Conservation (phyloP, 2,888 invertebrate species). For the Dione vanillae region DNA sequence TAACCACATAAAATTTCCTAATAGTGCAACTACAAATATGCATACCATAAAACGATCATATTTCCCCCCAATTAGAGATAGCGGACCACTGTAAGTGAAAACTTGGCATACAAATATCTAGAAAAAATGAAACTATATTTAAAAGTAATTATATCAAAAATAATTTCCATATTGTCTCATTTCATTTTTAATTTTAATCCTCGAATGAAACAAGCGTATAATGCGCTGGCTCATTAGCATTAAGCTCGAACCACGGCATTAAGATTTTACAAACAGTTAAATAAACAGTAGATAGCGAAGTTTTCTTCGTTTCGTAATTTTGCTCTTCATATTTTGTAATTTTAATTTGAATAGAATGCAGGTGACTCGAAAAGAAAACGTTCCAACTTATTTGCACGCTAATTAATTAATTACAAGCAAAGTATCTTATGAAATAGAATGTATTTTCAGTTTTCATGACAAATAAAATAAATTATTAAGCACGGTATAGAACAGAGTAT, state of each 20-base stretch:
- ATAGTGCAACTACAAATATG: too few relatives aligned
- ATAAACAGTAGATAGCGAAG: slow-evolving; percentile 28
- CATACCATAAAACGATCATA: too few relatives aligned
- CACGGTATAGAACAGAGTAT: too few relatives aligned
- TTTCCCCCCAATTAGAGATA: too few relatives aligned
- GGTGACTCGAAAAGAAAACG: not conserved
- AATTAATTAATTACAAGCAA: not conserved
- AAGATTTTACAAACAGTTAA: slow-evolving; percentile 35
- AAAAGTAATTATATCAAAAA: slow-evolving; percentile 3
- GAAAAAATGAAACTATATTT: not conserved
- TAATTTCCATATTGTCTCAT: slow-evolving; percentile 20
- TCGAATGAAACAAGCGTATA: slow-evolving; percentile 31
- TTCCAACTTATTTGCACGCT: not conserved
- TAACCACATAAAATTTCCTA: too few relatives aligned
- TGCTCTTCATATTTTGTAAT: slow-evolving; percentile 1
- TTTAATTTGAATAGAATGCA: slow-evolving; percentile 10
- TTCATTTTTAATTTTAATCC: slow-evolving; percentile 24
- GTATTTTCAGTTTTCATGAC: too few relatives aligned
- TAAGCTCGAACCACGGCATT: slow-evolving; percentile 32
- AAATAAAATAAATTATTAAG: too few relatives aligned
- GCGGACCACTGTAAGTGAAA: not conserved
- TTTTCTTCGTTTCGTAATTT: slow-evolving; percentile 20
- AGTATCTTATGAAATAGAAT: too few relatives aligned
- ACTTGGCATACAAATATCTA: not conserved
- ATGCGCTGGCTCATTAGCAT: slow-evolving; percentile 40